Base-by-base conservation (phyloP, 2,113 vertebrate genomes). In the Chaenogobius annularis region DNA sequence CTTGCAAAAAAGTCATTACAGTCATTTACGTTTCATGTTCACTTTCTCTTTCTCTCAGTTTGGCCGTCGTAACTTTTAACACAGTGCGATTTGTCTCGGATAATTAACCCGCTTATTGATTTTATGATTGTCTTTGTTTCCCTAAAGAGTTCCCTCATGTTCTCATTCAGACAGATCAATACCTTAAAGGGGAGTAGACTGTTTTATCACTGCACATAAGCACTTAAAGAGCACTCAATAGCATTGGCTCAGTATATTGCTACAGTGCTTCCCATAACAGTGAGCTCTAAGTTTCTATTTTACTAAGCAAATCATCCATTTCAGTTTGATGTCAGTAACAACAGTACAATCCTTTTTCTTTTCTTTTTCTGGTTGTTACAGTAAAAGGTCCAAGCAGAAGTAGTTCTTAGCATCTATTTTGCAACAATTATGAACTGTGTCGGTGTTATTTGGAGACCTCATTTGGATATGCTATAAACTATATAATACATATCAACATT, bases 341-440 rank as follows among this genome's bases (percentile, higher is more conserved):
- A 13, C 11, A 23, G n/a, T 17, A 61, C 58, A 26, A 61, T 35
- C 5, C 12, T 0, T 61, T 31, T 2, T 7, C 0, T 7, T 35
- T 0, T 10, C 3, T 26, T 26, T 58, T 14, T 12, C 13, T 31
- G 56, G 23, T 31, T 61, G 58, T 3, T 0, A n/a, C 19, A n/a
- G n/a, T 54, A 54, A 54, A 54, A 62, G 72, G 22, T 19, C 4
- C 13, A n/a, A 37, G 23, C 63, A 46, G 20, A 52, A 80, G 68
- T 31, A 2, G 54, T 72, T 46, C 55, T 50, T 74, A 26, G 54
- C 14, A 63, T 74, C 68, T 55, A 2, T 66, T 47, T 71, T 54
- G 59, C 56, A 50, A 82, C 43, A 35, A 48, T 87, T 78, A 84
- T 76, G 70, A 89, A 31, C 26, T 10, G 22, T 61, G 13, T 59